Percentiles rank a stretch among this genome's conserved stretches.
These are phyloP conservation scores for Xiphorhynchus elegans DNA, from an alignment of 2,113 vertebrate species.

Conservation along the genomic window DNA sequence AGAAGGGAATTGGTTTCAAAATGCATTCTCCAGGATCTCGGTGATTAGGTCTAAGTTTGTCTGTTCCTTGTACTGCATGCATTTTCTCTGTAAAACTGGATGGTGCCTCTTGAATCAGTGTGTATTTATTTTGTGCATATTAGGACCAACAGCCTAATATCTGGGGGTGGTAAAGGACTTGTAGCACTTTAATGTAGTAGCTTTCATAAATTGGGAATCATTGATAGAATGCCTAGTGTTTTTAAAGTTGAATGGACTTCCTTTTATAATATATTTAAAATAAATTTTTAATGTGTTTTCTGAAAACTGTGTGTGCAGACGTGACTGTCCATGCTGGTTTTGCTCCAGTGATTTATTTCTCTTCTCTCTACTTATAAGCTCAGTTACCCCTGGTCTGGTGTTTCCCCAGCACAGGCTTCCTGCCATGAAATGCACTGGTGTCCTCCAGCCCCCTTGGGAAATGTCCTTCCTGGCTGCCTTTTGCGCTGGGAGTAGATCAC, in stretches of 20 bases:
- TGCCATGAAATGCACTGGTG: accelerated
- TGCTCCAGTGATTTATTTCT: not conserved
- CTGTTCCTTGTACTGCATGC: slow-evolving; percentile 40
- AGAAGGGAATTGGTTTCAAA: slow-evolving; percentile 14
- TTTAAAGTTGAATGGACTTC: slow-evolving; percentile 65
- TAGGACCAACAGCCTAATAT: slow-evolving; percentile 62
- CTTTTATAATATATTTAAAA: slow-evolving; percentile 73
- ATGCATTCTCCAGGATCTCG: slow-evolving; percentile 6
- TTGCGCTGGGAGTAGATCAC: not conserved
- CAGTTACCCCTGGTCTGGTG: not conserved
- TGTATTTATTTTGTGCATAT: slow-evolving; percentile 58
- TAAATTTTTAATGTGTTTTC: slow-evolving; percentile 77
- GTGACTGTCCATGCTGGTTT: not conserved
- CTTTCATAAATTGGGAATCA: slow-evolving; percentile 57
- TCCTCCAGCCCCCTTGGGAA: not conserved
- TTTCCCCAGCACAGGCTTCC: not conserved
- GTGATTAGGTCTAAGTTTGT: slow-evolving; percentile 24
- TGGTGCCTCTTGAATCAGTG: slow-evolving; percentile 59
- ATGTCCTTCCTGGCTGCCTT: not conserved
- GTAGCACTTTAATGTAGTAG: slow-evolving; percentile 73
- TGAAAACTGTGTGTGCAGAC: slow-evolving; percentile 27
- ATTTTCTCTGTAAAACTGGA: slow-evolving; percentile 61
- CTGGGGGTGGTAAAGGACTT: slow-evolving; percentile 49
- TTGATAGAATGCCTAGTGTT: slow-evolving; percentile 67
- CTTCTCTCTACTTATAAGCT: not conserved